These are phyloP conservation scores for Piprites chloris DNA, from an alignment of 2,113 vertebrate species.

Conservation along the genomic window DNA sequence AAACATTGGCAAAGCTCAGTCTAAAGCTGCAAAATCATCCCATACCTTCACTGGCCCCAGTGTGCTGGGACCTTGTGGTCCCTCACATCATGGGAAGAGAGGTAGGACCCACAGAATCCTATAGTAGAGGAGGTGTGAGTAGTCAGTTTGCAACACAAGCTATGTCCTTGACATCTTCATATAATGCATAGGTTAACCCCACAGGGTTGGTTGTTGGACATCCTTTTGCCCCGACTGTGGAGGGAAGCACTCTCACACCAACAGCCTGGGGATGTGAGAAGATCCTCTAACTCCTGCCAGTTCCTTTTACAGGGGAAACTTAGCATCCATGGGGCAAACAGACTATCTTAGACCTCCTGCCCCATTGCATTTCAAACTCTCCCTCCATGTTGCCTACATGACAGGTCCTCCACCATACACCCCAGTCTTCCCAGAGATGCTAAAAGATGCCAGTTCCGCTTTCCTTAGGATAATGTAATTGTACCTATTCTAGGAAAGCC, in stretches of 20 bases:
- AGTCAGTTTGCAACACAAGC: neutral
- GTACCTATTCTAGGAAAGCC: neutral
- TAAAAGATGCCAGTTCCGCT: neutral
- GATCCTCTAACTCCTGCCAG: neutral
- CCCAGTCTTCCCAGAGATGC: neutral
- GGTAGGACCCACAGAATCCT: neutral
- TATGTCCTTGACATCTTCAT: neutral
- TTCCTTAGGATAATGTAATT: neutral
- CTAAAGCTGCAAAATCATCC: neutral
- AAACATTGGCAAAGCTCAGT: neutral
- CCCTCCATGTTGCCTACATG: neutral
- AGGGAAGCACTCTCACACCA: neutral
- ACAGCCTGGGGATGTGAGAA: neutral
- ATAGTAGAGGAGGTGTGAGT: neutral
- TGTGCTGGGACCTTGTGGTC: neutral
- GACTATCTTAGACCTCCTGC: neutral
- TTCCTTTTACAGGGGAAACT: neutral
- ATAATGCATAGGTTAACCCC: neutral
- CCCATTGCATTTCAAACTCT: neutral
- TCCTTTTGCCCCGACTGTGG: neutral
- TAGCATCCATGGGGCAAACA: neutral
- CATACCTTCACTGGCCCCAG: neutral
- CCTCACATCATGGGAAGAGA: neutral
- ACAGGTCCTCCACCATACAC: fast-evolving
- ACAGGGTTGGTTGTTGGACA: neutral